phyloP scores from a whole-genome alignment of 2,797 vertebrate species.

The Ctenopoma multispine region DNA sequence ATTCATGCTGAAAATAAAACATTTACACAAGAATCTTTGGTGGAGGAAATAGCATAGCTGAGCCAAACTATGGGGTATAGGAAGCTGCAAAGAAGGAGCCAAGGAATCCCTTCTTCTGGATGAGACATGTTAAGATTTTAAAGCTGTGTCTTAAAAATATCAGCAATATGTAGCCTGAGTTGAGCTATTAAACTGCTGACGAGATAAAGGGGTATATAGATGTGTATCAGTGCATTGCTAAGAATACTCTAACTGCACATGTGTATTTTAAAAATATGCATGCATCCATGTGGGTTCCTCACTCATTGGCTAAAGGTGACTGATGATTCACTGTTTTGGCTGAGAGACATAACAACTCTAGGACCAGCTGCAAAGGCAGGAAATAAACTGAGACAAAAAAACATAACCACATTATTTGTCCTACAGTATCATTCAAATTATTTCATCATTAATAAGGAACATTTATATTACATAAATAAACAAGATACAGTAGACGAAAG shows the following conservation, averaged over 20 bases:
- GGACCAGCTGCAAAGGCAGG: constrained; percentile 40
- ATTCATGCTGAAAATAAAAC: background rate
- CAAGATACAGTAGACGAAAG: background rate
- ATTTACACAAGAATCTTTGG: constrained; percentile 24
- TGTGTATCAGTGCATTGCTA: constrained; percentile 1
- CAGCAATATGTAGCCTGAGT: constrained; percentile 53
- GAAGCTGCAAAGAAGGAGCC: constrained; percentile 11
- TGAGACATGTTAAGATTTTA: constrained; percentile 21
- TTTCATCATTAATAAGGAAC: constrained; percentile 6
- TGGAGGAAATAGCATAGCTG: constrained; percentile 4
- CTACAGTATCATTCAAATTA: constrained; percentile 8
- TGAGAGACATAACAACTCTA: constrained; percentile 26
- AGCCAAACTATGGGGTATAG: too few relatives aligned
- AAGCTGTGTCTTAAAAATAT: constrained; percentile 62
- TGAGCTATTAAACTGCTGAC: constrained; percentile 51
- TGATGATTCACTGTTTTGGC: constrained; percentile 49
- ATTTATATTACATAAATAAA: too few relatives aligned
- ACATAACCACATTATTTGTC: constrained; percentile 22
- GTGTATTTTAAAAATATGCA: background rate
- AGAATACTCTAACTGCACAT: constrained; percentile 1
- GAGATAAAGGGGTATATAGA: constrained; percentile 30
- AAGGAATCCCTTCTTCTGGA: constrained; percentile 4
- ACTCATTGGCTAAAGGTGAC: constrained; percentile 40
- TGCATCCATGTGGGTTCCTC: constrained; percentile 11
- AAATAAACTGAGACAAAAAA: constrained; percentile 22